Conservation (phyloP, 2,113 vertebrate species). For the Vombatus ursinus region DNA sequence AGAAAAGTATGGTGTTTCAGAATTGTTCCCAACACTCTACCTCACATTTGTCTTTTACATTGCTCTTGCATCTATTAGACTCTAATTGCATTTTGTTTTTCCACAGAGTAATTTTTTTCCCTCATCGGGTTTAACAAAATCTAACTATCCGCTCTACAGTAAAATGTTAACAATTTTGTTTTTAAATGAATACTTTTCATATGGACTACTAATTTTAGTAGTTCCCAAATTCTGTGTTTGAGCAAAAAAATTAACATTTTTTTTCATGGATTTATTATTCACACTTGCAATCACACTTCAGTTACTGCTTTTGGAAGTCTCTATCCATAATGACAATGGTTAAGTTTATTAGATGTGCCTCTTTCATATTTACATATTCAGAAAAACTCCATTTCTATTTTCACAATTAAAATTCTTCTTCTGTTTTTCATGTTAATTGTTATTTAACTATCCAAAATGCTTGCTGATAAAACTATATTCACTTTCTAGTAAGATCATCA, state of each 20-base stretch:
- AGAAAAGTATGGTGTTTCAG: not conserved
- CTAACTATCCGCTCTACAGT: not conserved
- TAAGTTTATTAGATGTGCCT: not conserved
- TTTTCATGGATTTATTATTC: not conserved
- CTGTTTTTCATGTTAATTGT: not conserved
- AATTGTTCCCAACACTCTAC: not conserved
- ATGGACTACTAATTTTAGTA: not conserved
- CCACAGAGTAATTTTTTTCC: not conserved
- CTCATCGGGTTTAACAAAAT: not conserved
- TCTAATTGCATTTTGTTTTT: not conserved
- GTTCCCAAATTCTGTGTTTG: not conserved
- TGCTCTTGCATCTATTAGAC: not conserved
- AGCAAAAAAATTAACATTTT: not conserved
- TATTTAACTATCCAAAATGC: not conserved
- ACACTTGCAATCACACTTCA: not conserved
- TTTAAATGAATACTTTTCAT: not conserved
- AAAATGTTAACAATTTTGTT: not conserved
- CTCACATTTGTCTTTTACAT: not conserved
- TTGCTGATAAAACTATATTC: not conserved
- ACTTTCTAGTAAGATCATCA: not conserved
- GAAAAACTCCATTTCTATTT: not conserved
- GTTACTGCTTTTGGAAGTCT: not conserved
- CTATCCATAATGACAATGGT: not conserved
- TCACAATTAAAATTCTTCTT: not conserved
- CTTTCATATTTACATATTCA: not conserved